Percentiles rank a stretch among this genome's conserved stretches.
Evolutionary conservation across 1,140 invertebrate species (phyloP).

Genomic region (Mycetomoellerius zeteki): DNA sequence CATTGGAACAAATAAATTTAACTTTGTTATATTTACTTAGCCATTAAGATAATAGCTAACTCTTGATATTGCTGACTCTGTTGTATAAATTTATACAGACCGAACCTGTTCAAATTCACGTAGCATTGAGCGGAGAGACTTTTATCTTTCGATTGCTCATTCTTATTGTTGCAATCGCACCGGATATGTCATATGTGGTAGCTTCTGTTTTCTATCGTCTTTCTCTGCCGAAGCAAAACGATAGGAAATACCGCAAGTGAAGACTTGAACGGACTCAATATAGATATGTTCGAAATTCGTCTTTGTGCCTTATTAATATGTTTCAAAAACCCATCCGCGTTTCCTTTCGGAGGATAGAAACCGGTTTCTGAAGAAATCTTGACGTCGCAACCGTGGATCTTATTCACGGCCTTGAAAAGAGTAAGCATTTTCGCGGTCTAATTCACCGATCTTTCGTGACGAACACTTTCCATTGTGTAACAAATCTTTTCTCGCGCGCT

Average conservation of each 20-base stretch:
- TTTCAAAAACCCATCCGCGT: constrained; percentile 36
- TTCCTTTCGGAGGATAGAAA: constrained; percentile 71
- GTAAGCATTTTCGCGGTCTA: constrained; percentile 84
- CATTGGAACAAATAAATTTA: background rate
- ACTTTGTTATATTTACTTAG: no score
- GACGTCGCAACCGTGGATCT: constrained; percentile 79
- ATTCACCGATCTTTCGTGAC: constrained; percentile 85
- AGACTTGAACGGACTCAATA: background rate
- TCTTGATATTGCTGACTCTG: background rate
- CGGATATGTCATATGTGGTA: background rate
- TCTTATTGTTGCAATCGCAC: background rate
- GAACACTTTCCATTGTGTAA: constrained; percentile 87
- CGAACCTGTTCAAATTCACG: background rate
- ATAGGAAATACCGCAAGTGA: background rate
- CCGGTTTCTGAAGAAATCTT: constrained; percentile 82
- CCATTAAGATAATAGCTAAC: background rate
- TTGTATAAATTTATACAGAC: background rate
- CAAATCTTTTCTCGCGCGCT: constrained; percentile 77
- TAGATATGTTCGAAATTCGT: background rate
- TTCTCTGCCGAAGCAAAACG: background rate
- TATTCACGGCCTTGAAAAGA: constrained; percentile 85
- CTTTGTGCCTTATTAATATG: background rate
- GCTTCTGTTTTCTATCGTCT: background rate
- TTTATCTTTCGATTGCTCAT: background rate
- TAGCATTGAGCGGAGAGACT: background rate